phyloP scores from a whole-genome alignment of 1,140 invertebrate species.

The Leptinotarsa defecta region DNA sequence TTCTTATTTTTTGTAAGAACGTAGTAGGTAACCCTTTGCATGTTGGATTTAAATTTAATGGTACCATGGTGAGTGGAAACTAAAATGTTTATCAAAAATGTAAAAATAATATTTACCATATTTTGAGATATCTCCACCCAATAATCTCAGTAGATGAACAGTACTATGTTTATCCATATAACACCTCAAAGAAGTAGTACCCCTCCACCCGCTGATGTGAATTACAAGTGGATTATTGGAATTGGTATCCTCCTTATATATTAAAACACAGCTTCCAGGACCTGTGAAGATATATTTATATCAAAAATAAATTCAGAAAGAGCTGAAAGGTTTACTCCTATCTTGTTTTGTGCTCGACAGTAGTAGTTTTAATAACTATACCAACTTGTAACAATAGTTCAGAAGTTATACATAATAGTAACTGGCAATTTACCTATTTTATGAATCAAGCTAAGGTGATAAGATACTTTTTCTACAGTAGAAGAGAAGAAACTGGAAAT shows the following conservation, averaged over 20 bases:
- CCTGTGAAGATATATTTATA: slow-evolving; percentile 54
- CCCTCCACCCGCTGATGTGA: slow-evolving; percentile 86
- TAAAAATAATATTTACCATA: slow-evolving; percentile 62
- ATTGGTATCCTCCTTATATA: slow-evolving; percentile 66
- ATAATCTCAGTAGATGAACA: slow-evolving; percentile 81
- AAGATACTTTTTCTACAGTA: too few species aligned
- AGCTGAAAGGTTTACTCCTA: slow-evolving; percentile 9
- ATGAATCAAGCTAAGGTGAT: too few species aligned
- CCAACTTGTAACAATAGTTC: too few species aligned
- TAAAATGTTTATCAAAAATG: background rate
- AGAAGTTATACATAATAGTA: too few species aligned
- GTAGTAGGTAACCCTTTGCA: background rate
- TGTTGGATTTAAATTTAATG: background rate
- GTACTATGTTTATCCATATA: slow-evolving; percentile 84
- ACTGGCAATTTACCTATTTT: too few species aligned
- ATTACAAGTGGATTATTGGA: slow-evolving; percentile 62
- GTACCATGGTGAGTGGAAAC: background rate
- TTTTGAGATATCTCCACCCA: slow-evolving; percentile 81
- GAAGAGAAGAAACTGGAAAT: too few species aligned
- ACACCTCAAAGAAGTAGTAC: slow-evolving; percentile 81
- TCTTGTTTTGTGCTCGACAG: too few species aligned
- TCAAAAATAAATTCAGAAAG: background rate
- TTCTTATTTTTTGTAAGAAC: too few species aligned
- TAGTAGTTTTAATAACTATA: too few species aligned
- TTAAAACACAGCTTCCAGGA: slow-evolving; percentile 76